phyloP scores from a whole-genome alignment of 2,797 vertebrate species.

The Gadopsis marmoratus region DNA sequence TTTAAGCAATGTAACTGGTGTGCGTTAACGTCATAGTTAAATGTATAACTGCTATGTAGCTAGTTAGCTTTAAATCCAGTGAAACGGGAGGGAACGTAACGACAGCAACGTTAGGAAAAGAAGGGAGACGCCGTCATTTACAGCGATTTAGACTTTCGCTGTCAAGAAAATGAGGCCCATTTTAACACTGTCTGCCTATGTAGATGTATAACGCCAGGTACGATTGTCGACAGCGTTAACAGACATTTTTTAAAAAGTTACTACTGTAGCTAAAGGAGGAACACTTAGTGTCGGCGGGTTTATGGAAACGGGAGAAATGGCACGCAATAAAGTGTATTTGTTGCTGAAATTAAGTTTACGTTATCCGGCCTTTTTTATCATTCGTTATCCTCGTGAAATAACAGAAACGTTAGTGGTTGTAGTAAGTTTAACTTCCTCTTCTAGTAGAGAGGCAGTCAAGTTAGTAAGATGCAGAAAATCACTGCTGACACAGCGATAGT shows the following conservation, averaged over 20 bases:
- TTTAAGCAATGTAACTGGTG: neutral
- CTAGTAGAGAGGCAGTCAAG: neutral
- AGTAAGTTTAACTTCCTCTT: constrained; percentile 2
- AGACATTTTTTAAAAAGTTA: neutral
- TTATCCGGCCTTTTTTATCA: too few species aligned
- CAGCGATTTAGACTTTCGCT: neutral
- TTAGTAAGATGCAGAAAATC: constrained; percentile 14
- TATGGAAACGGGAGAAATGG: neutral
- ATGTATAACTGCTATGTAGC: neutral
- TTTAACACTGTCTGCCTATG: neutral
- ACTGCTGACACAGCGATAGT: constrained; percentile 52
- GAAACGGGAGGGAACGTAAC: neutral
- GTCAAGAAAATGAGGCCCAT: neutral
- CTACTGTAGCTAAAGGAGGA: neutral
- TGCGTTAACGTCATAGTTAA: neutral
- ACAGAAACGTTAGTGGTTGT: neutral
- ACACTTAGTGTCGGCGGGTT: neutral
- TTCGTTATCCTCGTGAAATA: neutral
- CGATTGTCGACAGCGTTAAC: neutral
- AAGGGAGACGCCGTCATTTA: constrained; percentile 4
- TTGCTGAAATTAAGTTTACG: neutral
- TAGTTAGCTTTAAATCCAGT: neutral
- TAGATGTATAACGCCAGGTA: neutral
- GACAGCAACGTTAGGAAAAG: neutral
- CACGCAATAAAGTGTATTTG: neutral